A percentile compares a stretch with the other conserved stretches of the same genome.
Evolutionary conservation across 2,113 vertebrate genomes (phyloP).

Genomic region (Alces alces): DNA sequence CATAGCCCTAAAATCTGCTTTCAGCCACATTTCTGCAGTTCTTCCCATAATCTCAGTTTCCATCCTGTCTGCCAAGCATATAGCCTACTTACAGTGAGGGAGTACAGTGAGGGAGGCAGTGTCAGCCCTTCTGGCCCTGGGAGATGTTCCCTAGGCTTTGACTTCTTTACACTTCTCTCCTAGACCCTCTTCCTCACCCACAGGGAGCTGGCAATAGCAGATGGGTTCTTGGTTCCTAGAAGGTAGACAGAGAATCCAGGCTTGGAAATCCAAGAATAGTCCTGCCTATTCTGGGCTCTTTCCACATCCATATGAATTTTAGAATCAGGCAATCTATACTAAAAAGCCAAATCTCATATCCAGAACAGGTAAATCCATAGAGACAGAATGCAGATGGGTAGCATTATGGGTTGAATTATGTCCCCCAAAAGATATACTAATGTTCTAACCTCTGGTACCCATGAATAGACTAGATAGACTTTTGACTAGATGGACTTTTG

Average conservation of each 20-base stretch:
- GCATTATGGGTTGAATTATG: too few relatives aligned
- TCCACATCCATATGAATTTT: neutral
- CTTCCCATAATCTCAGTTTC: neutral
- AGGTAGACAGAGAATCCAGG: neutral
- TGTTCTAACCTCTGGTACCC: too few relatives aligned
- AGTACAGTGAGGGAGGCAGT: neutral
- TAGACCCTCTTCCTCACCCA: neutral
- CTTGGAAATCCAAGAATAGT: neutral
- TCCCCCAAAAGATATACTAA: too few relatives aligned
- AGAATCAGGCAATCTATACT: neutral
- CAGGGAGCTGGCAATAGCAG: neutral
- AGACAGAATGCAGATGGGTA: too few relatives aligned
- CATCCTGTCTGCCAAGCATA: neutral
- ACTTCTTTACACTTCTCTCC: neutral
- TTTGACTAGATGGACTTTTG: too few relatives aligned
- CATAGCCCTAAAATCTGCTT: neutral
- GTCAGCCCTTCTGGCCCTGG: neutral
- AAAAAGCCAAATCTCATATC: neutral
- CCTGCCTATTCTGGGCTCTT: neutral
- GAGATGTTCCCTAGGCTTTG: neutral
- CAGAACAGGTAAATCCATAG: too few relatives aligned
- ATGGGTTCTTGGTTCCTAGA: neutral
- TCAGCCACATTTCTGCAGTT: neutral
- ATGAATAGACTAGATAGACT: too few relatives aligned
- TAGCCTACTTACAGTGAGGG: neutral